Conservation (phyloP, 2,113 vertebrate species). For the Larimichthys polyactis region DNA sequence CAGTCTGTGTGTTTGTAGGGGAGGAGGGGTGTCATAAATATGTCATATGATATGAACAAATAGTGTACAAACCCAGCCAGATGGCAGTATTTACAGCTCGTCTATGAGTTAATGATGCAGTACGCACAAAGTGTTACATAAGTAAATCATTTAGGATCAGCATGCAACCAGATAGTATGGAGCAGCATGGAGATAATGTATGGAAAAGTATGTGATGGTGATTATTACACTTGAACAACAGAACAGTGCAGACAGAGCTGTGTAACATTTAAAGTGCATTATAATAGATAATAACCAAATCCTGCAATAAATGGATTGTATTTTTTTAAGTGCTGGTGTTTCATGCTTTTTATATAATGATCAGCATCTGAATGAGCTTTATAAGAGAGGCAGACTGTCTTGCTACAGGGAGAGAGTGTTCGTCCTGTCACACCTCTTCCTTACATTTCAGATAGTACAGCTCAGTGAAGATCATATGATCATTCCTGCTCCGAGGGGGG, state of each 20-base stretch:
- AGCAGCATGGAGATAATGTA: neutral
- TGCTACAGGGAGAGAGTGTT: conserved; percentile 22
- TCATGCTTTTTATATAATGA: neutral
- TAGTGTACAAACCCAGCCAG: conserved; percentile 31
- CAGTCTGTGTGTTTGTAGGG: neutral
- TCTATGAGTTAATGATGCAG: conserved; percentile 53
- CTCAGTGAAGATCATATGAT: conserved; percentile 15
- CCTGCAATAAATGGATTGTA: no score
- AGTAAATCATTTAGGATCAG: conserved; percentile 41
- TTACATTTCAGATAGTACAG: conserved; percentile 21
- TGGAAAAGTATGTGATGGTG: neutral
- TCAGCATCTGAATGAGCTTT: conserved; percentile 70
- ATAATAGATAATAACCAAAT: neutral
- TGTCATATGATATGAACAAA: conserved; percentile 24
- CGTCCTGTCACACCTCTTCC: conserved; percentile 12
- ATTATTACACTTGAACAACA: neutral
- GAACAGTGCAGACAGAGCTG: neutral
- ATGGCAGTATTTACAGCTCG: conserved; percentile 49
- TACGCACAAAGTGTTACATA: conserved; percentile 32
- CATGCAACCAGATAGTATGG: conserved; percentile 14
- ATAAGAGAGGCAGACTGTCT: conserved; percentile 14
- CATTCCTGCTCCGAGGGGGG: neutral
- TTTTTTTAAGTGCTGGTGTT: neutral
- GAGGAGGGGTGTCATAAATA: conserved; percentile 33
- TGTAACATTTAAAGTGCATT: neutral